Conservation (phyloP, 1,140 invertebrate genomes). For the Archivesica marissinica region DNA sequence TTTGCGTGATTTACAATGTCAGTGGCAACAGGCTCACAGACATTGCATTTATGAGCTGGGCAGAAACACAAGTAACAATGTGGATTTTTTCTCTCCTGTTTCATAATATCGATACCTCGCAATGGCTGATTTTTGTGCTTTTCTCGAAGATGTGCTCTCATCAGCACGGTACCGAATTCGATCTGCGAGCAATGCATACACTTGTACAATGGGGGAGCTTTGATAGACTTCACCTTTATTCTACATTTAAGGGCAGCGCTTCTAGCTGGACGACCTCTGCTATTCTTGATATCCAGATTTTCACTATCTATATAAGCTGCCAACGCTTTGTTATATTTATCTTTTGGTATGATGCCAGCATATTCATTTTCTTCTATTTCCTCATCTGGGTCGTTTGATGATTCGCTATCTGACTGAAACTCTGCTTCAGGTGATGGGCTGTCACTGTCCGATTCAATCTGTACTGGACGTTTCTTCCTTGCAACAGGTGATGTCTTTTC, state of each 20-base stretch:
- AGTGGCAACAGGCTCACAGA: conserved; percentile 29
- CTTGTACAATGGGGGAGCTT: conserved; percentile 62
- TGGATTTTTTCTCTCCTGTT: conserved; percentile 54
- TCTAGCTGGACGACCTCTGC: conserved; percentile 61
- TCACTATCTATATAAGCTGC: conserved; percentile 66
- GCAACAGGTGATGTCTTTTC: background rate
- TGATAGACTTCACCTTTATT: conserved; percentile 51
- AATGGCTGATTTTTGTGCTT: conserved; percentile 61
- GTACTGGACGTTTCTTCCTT: background rate
- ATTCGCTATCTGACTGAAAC: background rate
- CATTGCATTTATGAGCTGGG: conserved; percentile 60
- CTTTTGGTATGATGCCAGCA: conserved; percentile 58
- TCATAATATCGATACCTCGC: conserved; percentile 62
- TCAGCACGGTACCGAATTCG: conserved; percentile 65
- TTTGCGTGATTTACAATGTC: conserved; percentile 66
- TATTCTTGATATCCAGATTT: conserved; percentile 19
- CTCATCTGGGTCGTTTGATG: conserved; percentile 30
- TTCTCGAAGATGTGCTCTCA: conserved; percentile 58
- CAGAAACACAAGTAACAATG: conserved; percentile 63
- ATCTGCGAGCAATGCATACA: conserved; percentile 66
- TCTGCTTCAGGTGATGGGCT: background rate
- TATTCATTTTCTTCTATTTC: conserved; percentile 54
- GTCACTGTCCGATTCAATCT: no score
- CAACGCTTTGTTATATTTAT: conserved; percentile 63
- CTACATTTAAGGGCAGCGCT: conserved; percentile 65